Percentiles rank a stretch among this genome's conserved stretches.
Evolutionary conservation across 2,113 vertebrate species (phyloP).

Genomic region (Gila orcuttii): DNA sequence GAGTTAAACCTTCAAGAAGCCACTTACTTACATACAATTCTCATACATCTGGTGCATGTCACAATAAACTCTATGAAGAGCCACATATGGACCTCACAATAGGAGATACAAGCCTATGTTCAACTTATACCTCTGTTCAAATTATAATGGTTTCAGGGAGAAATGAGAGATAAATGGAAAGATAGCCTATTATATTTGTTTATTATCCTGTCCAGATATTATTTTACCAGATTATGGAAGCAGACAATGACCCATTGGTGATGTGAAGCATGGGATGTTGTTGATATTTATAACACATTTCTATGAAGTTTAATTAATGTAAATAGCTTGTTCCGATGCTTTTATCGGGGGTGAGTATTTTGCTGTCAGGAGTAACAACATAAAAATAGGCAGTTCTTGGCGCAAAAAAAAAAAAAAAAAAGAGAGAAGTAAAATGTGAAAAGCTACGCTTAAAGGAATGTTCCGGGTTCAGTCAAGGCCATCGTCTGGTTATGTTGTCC

Average conservation of each 20-base stretch:
- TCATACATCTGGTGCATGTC: background rate
- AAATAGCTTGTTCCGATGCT: slow-evolving; percentile 9
- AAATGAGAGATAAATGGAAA: slow-evolving; percentile 3
- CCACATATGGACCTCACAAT: background rate
- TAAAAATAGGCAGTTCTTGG: background rate
- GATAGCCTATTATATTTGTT: slow-evolving; percentile 10
- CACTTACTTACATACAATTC: background rate
- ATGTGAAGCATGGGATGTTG: slow-evolving; percentile 26
- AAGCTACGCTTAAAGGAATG: background rate
- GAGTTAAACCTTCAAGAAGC: background rate
- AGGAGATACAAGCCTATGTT: slow-evolving; percentile 9
- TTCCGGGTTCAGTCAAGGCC: background rate
- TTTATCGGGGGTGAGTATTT: background rate
- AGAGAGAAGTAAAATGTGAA: background rate
- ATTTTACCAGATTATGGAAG: background rate
- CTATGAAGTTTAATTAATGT: slow-evolving; percentile 18
- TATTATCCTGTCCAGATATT: slow-evolving; percentile 22
- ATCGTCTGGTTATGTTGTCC: background rate
- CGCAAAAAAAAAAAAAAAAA: background rate
- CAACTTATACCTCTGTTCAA: slow-evolving; percentile 19
- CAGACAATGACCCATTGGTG: background rate
- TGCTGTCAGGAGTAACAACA: background rate
- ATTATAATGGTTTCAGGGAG: slow-evolving; percentile 12
- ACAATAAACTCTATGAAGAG: background rate
- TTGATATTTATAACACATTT: slow-evolving; percentile 8